phyloP scores from a whole-genome alignment of 2,797 vertebrate genomes.

The Cuniculus paca region DNA sequence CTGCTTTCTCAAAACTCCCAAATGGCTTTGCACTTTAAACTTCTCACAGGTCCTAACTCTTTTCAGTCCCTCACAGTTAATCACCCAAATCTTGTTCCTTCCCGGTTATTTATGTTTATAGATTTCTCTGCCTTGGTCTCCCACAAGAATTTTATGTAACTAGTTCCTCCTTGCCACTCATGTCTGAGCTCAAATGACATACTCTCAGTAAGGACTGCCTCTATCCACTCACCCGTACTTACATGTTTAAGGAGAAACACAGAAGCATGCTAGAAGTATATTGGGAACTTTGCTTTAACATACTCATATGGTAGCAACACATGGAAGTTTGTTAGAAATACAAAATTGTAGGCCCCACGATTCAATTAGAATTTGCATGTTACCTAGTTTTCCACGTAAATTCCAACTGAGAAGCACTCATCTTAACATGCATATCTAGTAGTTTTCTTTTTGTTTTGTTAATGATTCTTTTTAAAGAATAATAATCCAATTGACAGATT shows the following conservation, averaged over 20 bases:
- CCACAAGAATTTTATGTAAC: slow-evolving; percentile 14
- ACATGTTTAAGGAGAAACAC: slow-evolving; percentile 12
- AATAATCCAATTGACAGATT: slow-evolving; percentile 33
- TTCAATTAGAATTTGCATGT: slow-evolving; percentile 40
- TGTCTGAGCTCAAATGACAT: neutral
- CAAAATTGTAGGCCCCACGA: neutral
- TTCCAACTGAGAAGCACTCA: neutral
- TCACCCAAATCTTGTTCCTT: neutral
- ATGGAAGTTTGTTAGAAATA: slow-evolving; percentile 13
- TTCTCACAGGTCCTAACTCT: slow-evolving; percentile 33
- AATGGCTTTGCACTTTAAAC: slow-evolving; percentile 34
- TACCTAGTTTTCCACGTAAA: slow-evolving; percentile 42
- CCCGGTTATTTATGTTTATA: slow-evolving; percentile 32
- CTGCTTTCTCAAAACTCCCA: neutral
- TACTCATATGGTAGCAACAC: neutral
- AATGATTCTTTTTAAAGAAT: slow-evolving; percentile 38
- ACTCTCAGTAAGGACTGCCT: neutral
- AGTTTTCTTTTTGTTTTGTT: neutral
- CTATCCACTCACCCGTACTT: neutral
- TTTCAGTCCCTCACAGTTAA: neutral
- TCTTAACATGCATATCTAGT: slow-evolving; percentile 35
- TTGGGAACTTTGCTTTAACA: neutral
- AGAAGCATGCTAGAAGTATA: slow-evolving; percentile 20
- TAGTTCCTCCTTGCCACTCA: neutral
- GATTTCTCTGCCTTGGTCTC: slow-evolving; percentile 55